These are phyloP conservation scores for Fabriciana adippe DNA, from an alignment of 2,888 invertebrate genomes.

Conservation along the genomic window DNA sequence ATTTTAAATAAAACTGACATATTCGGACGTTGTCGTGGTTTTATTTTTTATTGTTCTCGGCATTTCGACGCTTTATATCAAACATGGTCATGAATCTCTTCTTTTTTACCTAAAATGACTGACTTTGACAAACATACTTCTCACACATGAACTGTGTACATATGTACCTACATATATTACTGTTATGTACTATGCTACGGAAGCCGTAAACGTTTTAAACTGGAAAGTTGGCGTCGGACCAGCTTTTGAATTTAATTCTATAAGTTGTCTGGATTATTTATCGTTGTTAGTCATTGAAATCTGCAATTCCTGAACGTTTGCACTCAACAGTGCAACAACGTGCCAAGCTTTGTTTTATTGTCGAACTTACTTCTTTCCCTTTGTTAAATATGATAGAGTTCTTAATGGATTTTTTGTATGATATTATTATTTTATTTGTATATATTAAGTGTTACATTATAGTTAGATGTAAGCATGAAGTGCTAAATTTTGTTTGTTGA, in stretches of 20 bases:
- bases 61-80: no score
- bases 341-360: not conserved
- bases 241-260: slow-evolving; percentile 28
- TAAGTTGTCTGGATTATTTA: slow-evolving; percentile 26
- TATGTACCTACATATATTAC: no score
- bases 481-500: no score
- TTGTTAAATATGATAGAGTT: not conserved
- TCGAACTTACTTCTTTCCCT: not conserved
- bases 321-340: slow-evolving; percentile 10
- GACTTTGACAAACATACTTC: not conserved
- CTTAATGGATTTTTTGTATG: no score
- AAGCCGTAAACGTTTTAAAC: slow-evolving; percentile 14
- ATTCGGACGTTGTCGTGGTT: no score
- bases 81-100: no score
- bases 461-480: no score
- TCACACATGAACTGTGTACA: not conserved
- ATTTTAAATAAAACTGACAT: no score
- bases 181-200: slow-evolving; percentile 14
- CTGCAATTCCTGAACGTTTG: slow-evolving; percentile 14
- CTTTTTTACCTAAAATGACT: not conserved
- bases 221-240: slow-evolving; percentile 28
- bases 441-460: no score
- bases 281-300: slow-evolving; percentile 26
- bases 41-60: no score
- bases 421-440: no score